Evolutionary conservation across 2,888 invertebrate species (phyloP), one percentile per base, ranked within the genome.

Genomic region (Agriotes lineatus): DNA sequence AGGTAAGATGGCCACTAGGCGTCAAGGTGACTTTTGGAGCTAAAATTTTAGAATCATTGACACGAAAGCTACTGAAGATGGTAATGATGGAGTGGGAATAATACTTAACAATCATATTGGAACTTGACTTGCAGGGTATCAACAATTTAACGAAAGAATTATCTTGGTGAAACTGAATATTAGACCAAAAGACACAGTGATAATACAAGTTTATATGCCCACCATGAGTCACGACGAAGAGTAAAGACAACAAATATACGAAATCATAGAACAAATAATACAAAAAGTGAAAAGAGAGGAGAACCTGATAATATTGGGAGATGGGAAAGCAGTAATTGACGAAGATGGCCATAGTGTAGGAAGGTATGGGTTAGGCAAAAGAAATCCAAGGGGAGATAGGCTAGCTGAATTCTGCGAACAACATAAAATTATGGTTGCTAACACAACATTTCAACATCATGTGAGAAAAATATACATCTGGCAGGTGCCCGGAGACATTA

Each of bases 371-470:
- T n/a, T 48, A 6, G 19, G n/a, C n/a, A n/a, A n/a, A n/a, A n/a
- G n/a, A n/a, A n/a, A n/a, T n/a, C n/a, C n/a, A 14, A 5, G 1
- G 9, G 45, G n/a, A 19, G n/a, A 45, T 3, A 5, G 45, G 7
- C 14, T 45, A 18, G 19, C 19, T 18, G 14, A 45, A 12, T 45
- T 39, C 3, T 45, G 45, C 19, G 5, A 39, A 39, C 10, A 4
- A 3, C 3, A n/a, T n/a, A 3, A 39, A 39, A 10, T 39, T 6
- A 39, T 39, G 14, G 3, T 39, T 10, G 14, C 39, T 12, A 39
- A 39, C n/a, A n/a, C n/a, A n/a, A n/a, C n/a, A n/a, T n/a, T n/a
- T n/a, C 45, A 45, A 45, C 45, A 45, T 12, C 39, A 39, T 39
- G 39, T 39, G 19, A 45, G 19, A 19, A 45, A n/a, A 45, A 16